These are phyloP conservation scores for Moxostoma hubbsi DNA, from an alignment of 2,797 vertebrate genomes.

Conservation along the genomic window DNA sequence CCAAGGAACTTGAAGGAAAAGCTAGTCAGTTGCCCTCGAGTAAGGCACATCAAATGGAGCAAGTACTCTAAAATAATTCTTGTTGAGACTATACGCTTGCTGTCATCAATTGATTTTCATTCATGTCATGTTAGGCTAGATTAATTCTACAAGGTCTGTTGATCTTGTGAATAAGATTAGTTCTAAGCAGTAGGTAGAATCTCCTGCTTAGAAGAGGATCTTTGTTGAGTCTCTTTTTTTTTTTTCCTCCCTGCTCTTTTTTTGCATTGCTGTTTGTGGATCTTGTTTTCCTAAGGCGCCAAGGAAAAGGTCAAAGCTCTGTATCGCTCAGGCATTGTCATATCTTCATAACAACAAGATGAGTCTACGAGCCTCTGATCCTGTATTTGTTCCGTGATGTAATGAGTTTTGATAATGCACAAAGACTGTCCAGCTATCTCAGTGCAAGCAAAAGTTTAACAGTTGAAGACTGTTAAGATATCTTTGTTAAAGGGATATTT, in stretches of 20 bases:
- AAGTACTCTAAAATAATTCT: constrained; percentile 39
- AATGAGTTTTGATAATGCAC: too few species aligned
- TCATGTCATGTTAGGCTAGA: constrained; percentile 64
- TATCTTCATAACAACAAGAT: constrained; percentile 7
- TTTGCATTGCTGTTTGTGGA: constrained; percentile 33
- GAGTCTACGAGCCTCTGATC: neutral
- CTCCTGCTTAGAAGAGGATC: constrained; percentile 35
- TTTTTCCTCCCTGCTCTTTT: neutral
- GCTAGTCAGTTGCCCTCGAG: constrained; percentile 8
- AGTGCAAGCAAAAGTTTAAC: too few species aligned
- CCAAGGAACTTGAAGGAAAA: neutral
- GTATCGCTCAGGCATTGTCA: constrained; percentile 1
- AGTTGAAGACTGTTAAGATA: too few species aligned
- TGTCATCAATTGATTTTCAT: constrained; percentile 71
- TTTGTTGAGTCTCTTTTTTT: constrained; percentile 22
- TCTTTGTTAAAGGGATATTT: too few species aligned
- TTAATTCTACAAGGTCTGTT: constrained; percentile 65
- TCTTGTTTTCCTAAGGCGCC: constrained; percentile 17
- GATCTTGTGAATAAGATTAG: constrained; percentile 61
- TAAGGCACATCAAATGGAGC: constrained; percentile 24
- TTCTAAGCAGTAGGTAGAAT: constrained; percentile 51
- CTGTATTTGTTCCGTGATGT: too few species aligned
- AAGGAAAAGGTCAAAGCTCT: constrained; percentile 45
- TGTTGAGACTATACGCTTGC: constrained; percentile 57
- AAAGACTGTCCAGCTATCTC: too few species aligned